Base-by-base conservation (phyloP, 2,888 invertebrate species). In the Globia sparganii region DNA sequence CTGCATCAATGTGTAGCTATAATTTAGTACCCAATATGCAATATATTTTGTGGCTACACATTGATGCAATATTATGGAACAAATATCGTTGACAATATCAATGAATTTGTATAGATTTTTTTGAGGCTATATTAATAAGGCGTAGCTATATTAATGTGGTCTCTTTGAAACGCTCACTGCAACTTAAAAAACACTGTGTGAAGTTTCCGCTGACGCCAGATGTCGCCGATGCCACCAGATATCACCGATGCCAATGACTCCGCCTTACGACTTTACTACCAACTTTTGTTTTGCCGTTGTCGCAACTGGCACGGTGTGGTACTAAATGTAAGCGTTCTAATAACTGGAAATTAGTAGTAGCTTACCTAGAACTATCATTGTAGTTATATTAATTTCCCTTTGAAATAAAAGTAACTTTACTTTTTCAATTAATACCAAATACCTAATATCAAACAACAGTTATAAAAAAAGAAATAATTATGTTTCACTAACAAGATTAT, bases 281-380 rank as follows among this genome's bases (percentile, higher is more conserved):
- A 31, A 67, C 31, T 56, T 77, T 68, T 74, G 37, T 61, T 77
- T 74, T 69, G 40, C 28, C 56, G 72, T 28, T 6, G 37, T 59
- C 76, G 85, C 58, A 66, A 74, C 77, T 59, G 83, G 68, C 73
- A 85, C 82, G 49, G 58, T 62, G 25, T 73, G 81, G 81, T 59
- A 81, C 81, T 46, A 68, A 65, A 37, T 58, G 31, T 66, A 59
- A 65, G 37, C 43, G 18, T 31, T 66, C 46, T 66, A 66, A 40
- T 62, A 66, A 67, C 66, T 79, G 53, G 34, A 28, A 68, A 68
- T 75, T 34, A 6, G 11, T 53, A 6, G 11, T 53, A 71, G 46
- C 66, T 8, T 61, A 61, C 83, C 37, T 49, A 70, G 13, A 72
- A 75, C 81, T 75, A 69, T 66, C n/a, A 49, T 61, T n/a, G 40